Conservation (phyloP, 2,113 vertebrate species). For the Athene cunicularia region DNA sequence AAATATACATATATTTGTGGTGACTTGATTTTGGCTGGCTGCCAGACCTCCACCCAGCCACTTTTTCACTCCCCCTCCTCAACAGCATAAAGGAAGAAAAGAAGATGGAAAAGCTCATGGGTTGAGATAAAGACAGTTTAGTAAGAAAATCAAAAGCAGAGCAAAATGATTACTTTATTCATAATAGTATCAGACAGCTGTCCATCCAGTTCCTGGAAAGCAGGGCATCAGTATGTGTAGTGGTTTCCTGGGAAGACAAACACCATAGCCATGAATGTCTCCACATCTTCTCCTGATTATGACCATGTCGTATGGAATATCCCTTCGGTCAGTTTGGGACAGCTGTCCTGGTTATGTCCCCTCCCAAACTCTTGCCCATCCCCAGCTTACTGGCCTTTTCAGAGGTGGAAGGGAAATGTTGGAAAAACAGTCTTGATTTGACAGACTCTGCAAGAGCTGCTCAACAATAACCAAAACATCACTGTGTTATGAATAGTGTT, state of each 20-base stretch:
- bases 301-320: background rate
- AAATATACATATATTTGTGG: background rate
- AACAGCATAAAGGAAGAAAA: background rate
- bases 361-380: background rate
- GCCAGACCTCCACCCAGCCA: background rate
- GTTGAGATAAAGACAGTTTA: background rate
- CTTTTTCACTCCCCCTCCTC: background rate
- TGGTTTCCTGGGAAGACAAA: background rate
- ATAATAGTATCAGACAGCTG: background rate
- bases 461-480: background rate
- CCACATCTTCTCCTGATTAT: background rate
- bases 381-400: background rate
- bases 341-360: background rate
- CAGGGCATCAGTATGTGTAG: background rate
- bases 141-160: background rate
- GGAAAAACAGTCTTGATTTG: background rate
- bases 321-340: background rate
- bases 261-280: background rate
- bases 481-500: background rate
- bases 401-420: too few relatives aligned
- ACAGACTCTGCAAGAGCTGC: background rate
- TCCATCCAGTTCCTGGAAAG: background rate
- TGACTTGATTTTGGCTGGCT: background rate
- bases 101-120: background rate
- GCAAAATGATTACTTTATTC: background rate